Evolutionary conservation across 2,797 vertebrate genomes (phyloP), one percentile per base, ranked within the genome.

Genomic region (Coluber constrictor): DNA sequence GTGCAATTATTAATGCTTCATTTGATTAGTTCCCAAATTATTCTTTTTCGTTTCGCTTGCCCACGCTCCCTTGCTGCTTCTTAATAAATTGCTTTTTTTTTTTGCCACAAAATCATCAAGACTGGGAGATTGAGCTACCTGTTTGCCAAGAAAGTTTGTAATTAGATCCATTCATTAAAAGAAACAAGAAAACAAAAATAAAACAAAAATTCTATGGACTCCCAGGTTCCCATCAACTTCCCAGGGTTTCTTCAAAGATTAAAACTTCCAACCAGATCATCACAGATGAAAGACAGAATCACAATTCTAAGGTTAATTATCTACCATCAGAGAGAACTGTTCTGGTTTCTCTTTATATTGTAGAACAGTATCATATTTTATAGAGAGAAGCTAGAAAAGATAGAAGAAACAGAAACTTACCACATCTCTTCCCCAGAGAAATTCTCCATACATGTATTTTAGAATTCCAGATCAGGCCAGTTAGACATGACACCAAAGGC

Each of bases 61-160:
- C 18, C 23, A 43, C 20, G 27, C 11, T 55, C 3, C 32, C 54
- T 89, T 89, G 27, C 13, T 86, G 32, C n/a, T 18, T 63, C 4
- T 12, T n/a, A 56, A 86, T 23, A 12, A 25, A 8, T 83, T 55
- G 3, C 11, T 23, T 20, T 2, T 57, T 1, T 1, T 43, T 43
- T 56, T 56, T 57, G 54, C 86, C 37, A 47, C 87, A 59, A 54
- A 66, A 60, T 20, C 9, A 29, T 47, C 13, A 63, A 51, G 51
- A n/a, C 4, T 93, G 94, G 95, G 79, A 93, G 4, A 91, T 11
- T 10, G 43, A 29, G 27, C 15, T 60, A 25, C 15, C 2, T 54
- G 79, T 63, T 47, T 87, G 12, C 11, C 29, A 63, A 20, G 5
- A 94, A 96, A 96, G 93, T 93, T 95, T 95, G 15, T 55, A 20